phyloP scores from a whole-genome alignment of 2,113 vertebrate species.

The Misgurnus anguillicaudatus region DNA sequence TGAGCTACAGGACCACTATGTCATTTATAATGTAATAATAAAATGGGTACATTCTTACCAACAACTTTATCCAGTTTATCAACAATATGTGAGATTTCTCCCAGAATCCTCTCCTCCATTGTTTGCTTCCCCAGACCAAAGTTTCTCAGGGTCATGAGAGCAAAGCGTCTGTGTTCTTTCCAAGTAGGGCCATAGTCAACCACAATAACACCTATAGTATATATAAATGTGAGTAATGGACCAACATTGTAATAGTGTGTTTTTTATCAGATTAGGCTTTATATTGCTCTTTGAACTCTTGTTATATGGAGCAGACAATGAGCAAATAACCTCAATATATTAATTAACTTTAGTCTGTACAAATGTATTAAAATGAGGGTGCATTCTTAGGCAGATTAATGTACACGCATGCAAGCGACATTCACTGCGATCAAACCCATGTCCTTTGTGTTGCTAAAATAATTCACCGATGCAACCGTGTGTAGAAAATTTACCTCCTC shows the following conservation, averaged over 20 bases:
- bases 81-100: neutral
- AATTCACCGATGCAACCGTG: neutral
- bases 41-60: slow-evolving; percentile 40
- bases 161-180: slow-evolving; percentile 64
- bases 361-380: neutral
- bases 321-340: neutral
- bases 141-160: no score
- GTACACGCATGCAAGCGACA: no score
- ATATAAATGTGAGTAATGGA: no score
- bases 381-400: neutral
- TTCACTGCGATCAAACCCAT: no score
- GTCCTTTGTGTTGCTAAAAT: no score
- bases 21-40: no score
- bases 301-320: neutral
- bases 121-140: no score
- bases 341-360: slow-evolving; percentile 12
- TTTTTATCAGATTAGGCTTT: no score
- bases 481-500: slow-evolving; percentile 54
- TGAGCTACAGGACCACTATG: no score
- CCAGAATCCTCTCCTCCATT: no score
- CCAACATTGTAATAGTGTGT: no score
- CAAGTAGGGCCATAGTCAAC: slow-evolving; percentile 59
- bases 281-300: neutral
- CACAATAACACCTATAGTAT: no score
- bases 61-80: slow-evolving; percentile 47